Evolutionary conservation across 2,797 vertebrate genomes (phyloP), one percentile per base, ranked within the genome.

Genomic region (Lycodopsis pacificus): DNA sequence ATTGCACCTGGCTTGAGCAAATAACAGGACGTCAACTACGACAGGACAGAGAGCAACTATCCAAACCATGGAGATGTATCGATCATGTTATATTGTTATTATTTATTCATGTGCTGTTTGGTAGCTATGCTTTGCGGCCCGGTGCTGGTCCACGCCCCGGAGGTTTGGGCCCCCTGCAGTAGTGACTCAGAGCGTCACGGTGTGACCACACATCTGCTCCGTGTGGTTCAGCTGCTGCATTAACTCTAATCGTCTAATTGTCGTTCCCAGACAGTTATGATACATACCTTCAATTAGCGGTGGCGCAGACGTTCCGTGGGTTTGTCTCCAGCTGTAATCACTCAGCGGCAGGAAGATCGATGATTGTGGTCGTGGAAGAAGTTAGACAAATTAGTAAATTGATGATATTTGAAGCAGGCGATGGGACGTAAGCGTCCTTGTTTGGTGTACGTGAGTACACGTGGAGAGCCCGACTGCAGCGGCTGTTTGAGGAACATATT

Each of bases 181-280:
- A 61, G 25, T 73, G 81, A 85, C 54, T 63, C 78, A 27, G 27
- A 73, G 57, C 58, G 30, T 30, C 4, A 30, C 30, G 30, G 30
- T 62, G 48, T 58, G 71, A 67, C 69, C 77, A 65, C 66, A 83
- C 42, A 74, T 75, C 44, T 53, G 61, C 59, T 48, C 53, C 40
- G 32, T 64, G 82, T 53, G 79, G 67, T 71, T 76, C 30, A 63
- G 73, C 59, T 75, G 3, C 79, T 80, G 75, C 83, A 84, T 79
- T 59, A 86, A 86, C 75, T 79, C 65, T 34, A 34, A 34, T 34
- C 54, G 51, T 58, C 17, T 78, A 79, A 86, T 83, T 71, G 79
- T 57, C 81, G 54, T 88, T 90, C 83, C 88, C 77, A 90, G 81
- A 81, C 85, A 83, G 66, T 54, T 61, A 71, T 83, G 89, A 83